Percentiles rank a stretch among this genome's conserved stretches.
phyloP scores from a whole-genome alignment of 1,140 invertebrate genomes.

The Danaus plexippus region DNA sequence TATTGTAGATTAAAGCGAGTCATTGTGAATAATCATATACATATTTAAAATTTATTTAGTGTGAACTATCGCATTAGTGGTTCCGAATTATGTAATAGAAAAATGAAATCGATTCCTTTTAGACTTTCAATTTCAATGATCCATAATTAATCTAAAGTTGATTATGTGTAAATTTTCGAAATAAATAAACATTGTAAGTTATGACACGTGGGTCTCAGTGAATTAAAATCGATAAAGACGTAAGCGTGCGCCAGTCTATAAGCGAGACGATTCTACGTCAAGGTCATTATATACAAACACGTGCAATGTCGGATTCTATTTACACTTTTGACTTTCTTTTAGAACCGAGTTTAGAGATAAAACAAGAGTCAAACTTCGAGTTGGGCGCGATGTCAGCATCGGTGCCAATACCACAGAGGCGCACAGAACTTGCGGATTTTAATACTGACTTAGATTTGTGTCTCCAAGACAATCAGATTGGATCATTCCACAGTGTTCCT shows the following conservation, averaged over 20 bases:
- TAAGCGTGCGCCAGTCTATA: constrained; percentile 65
- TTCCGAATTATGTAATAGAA: constrained; percentile 59
- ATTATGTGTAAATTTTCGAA: constrained; percentile 23
- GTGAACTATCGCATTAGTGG: constrained; percentile 28
- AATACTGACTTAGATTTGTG: constrained; percentile 70
- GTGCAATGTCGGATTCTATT: constrained; percentile 74
- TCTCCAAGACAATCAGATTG: constrained; percentile 58
- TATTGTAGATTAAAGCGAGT: constrained; percentile 52
- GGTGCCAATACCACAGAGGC: constrained; percentile 73
- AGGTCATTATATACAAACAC: constrained; percentile 65
- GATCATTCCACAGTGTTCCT: constrained; percentile 63
- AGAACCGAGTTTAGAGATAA: constrained; percentile 69
- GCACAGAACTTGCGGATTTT: constrained; percentile 68
- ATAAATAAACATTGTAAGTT: constrained; percentile 56
- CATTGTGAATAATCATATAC: constrained; percentile 62
- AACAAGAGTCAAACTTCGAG: constrained; percentile 67
- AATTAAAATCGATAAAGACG: constrained; percentile 66
- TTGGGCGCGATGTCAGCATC: constrained; percentile 69
- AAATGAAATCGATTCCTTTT: constrained; percentile 30
- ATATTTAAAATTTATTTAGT: constrained; percentile 38
- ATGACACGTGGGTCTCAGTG: constrained; percentile 60
- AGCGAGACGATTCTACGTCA: constrained; percentile 65
- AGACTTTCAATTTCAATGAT: constrained; percentile 19
- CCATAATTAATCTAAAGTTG: constrained; percentile 17
- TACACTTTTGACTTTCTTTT: constrained; percentile 73